Evolutionary conservation across 2,113 vertebrate species (phyloP), one percentile per base, ranked within the genome.

Genomic region (Grus americana): DNA sequence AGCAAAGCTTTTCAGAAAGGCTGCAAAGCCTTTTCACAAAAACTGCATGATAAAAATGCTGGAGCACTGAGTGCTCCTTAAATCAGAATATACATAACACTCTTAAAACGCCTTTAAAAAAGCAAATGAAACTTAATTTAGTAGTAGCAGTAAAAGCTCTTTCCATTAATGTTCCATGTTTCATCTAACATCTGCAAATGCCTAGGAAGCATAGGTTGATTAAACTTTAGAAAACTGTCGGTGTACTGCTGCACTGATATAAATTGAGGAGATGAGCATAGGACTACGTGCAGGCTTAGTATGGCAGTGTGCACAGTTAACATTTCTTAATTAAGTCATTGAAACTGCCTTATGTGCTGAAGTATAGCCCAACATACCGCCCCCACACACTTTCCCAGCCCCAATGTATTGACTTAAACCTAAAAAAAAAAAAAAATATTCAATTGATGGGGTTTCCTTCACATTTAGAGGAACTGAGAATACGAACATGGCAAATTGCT

Each of bases 71-170:
- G 49, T 80, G 46, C 6, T 95, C 17, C 66, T 93, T 86, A 79
- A 92, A 92, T 54, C 47, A 90, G 54, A 91, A 75, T 86, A 79
- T 62, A 68, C 18, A 20, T 55, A 93, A 34, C 15, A 36, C 26
- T 44, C 18, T 83, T 88, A 68, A 90, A 95, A 92, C 0, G 3
- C 11, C 47, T 91, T 92, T 70, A 75, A 71, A 81, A 65, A 82
- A 49, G 18, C 38, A 94, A 91, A 95, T 30, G 20, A 50, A 94
- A 93, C 40, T 68, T 86, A 86, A 79, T 95, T 85, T 89, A 92
- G 40, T 71, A 52, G 62, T 54, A 76, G 46, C 7, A 85, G 78
- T 79, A 94, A 93, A 86, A 89, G 50, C 36, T 92, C 57, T 84
- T 81, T 72, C 88, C 40, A 55, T 92, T 92, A 79, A 66, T 63